Evolutionary conservation across 1,140 invertebrate genomes (phyloP), one percentile per base, ranked within the genome.

Genomic region (Philopotamus ludificatus): DNA sequence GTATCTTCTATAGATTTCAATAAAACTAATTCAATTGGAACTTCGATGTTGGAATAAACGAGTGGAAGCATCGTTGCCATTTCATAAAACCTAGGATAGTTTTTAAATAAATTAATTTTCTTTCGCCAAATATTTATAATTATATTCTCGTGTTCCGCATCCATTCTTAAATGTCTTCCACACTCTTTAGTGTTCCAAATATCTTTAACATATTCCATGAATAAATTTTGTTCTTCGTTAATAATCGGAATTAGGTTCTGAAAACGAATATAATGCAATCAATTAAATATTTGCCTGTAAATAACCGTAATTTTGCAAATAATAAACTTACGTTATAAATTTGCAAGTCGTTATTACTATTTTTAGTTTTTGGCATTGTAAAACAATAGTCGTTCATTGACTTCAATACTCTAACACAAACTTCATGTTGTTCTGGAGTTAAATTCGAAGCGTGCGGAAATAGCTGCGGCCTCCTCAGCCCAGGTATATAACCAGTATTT

Each of bases 61-160:
- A 68, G 47, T 18, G 66, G 62, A 9, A 64, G 53, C 61, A 65
- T 64, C n/a, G 4, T 45, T 15, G 59, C 51, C 62, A 68, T 64
- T 39, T 64, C 47, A 55, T 68, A 68, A 60, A 45, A 64, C 34
- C 25, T 61, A 47, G 66, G 66, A 55, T 68, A 68, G 39, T 61
- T 60, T 44, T 65, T 60, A 20, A 54, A 18, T 15, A 9, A 23
- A 15, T 45, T 53, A 3, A 51, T 21, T 25, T 42, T 7, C 12
- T 61, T 28, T 51, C 55, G 22, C 60, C 51, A 45, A 1, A 53
- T 25, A 20, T 41, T 42, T 50, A 63, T 61, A 22, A 67, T 59
- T n/a, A 63, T 59, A 16, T 23, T 58, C 34, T 63, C 47, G 16
- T 59, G 66, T n/a, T 53, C 16, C 9, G 28, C 22, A 16, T 25